Evolutionary conservation across 2,113 vertebrate species (phyloP), one percentile per base, ranked within the genome.

Genomic region (Enhydra lutris): DNA sequence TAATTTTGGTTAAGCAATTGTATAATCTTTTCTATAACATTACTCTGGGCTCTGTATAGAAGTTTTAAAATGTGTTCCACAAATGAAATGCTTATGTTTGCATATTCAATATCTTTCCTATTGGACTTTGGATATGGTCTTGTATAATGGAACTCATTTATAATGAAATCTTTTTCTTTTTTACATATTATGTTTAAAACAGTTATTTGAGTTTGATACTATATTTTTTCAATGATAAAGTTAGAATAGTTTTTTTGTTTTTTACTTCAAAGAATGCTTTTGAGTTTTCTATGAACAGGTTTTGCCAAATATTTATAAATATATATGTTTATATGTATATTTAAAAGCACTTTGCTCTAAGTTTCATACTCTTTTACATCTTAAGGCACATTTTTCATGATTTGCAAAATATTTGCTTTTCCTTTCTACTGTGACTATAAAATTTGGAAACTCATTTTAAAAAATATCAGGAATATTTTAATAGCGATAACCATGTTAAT

Each of bases 1-100:
- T 73, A 97, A 93, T 94, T 97, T 97, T 96, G n/a, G 52, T 89
- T 89, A 81, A 93, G 45, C 11, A 93, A 94, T 92, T 92, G 61
- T 80, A n/a, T 76, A 83, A 73, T 73, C 50, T 94, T 90, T 94
- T 91, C 23, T 95, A 50, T 93, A 95, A 65, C 81, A 87, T 86
- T 95, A 91, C 82, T 92, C 80, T 96, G 29, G 29, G 5, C 11
- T 61, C 91, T 88, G 36, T 78, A 52, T 91, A 91, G 87, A 96
- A 52, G 17, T 90, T 91, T 92, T 82, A 67, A 91, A 74, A 17
- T 79, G 24, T 57, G 20, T 85, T 24, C 34, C 29, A 82, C 47
- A 90, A 95, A 95, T 65, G 29, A 97, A 90, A 87, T 83, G 5
- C 24, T 57, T 95, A 78, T 42, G n/a, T 29, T 67, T 89, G 55